Evolutionary conservation across 2,113 vertebrate genomes (phyloP).

Genomic region (Sarotherodon lohbergeri): DNA sequence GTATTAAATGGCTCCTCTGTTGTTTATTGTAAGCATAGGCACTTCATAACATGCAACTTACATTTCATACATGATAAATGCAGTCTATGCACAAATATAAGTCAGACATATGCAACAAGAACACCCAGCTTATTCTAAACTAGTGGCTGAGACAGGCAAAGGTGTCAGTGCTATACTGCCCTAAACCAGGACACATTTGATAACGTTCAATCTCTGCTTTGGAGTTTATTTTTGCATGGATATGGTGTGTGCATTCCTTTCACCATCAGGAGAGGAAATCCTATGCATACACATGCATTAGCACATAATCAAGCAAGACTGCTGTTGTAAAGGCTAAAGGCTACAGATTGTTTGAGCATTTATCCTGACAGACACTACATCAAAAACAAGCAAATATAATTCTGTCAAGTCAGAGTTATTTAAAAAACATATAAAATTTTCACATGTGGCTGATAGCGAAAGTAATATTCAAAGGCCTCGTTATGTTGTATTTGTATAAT

Average conservation of each 20-base stretch:
- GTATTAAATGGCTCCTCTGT: conserved; percentile 33
- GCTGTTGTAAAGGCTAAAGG: not conserved
- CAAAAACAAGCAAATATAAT: not conserved
- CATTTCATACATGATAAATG: conserved; percentile 10
- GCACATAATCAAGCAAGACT: not conserved
- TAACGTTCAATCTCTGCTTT: not conserved
- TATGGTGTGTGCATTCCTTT: not conserved
- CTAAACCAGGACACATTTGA: not conserved
- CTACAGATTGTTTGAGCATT: not conserved
- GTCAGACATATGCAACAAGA: not conserved
- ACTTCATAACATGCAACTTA: conserved; percentile 68
- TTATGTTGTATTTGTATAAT: not conserved
- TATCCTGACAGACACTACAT: not conserved
- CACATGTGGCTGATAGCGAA: not conserved
- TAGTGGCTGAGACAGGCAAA: not conserved
- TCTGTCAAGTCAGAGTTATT: not conserved
- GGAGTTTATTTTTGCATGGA: not conserved
- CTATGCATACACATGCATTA: not conserved
- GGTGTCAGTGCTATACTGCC: not conserved
- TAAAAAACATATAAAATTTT: conserved; percentile 27
- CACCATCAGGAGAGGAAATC: not conserved
- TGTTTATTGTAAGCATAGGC: conserved; percentile 49
- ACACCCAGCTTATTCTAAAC: not conserved
- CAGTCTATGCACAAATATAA: not conserved
- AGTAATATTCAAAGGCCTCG: not conserved